Base-by-base conservation (phyloP, 30 jellyfish, hydroid and myxozoan species). In the Hydractinia symbiolongicarpus region DNA sequence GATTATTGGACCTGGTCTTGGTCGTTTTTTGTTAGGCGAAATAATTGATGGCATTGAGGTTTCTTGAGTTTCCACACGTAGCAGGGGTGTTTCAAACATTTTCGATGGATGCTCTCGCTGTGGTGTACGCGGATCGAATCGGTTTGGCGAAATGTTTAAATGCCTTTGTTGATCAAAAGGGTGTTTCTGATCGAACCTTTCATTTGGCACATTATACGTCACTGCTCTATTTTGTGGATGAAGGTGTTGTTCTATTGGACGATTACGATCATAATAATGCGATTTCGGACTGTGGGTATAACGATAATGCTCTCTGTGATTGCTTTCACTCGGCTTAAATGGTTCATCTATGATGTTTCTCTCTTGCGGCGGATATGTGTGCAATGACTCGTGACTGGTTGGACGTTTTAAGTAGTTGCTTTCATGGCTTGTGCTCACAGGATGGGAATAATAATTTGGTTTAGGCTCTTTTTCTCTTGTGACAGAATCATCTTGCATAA, bases 1-100 rank as follows among this genome's bases (percentile, higher is more conserved):
- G 6, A 93, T 82, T 50, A 93, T 93, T 11, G 98, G 98, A 40
- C 96, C 96, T 5, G 98, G 98, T 57, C 88, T 95, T 4, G 98
- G 96, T 60, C 86, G 93, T 64, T 84, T 93, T 17, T 94, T 85
- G 53, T 89, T 80, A 44, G 97, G 97, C 14, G 97, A 90, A 10
- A 82, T 87, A 5, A 94, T 82, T 49, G 95, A 52, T 79, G 60
- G 44, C 10, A 76, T 60, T 5, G 17, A 44, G 54, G 17, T 44
- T 53, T 21, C 73, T 5, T 78, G 13, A 0, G 74, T 66, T 55
- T 77, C 85, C 19, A 77, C 54, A 54, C 76, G 54, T 55, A 77
- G 52, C 13, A 20, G 44, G n/a, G 80, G 54, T n/a, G 80, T 53
- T 66, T 77, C 85, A 55, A 60, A 77, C 19, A 9, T 58, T 55